Base-by-base conservation (phyloP, 1,140 invertebrate genomes). In the Euwallacea similis region DNA sequence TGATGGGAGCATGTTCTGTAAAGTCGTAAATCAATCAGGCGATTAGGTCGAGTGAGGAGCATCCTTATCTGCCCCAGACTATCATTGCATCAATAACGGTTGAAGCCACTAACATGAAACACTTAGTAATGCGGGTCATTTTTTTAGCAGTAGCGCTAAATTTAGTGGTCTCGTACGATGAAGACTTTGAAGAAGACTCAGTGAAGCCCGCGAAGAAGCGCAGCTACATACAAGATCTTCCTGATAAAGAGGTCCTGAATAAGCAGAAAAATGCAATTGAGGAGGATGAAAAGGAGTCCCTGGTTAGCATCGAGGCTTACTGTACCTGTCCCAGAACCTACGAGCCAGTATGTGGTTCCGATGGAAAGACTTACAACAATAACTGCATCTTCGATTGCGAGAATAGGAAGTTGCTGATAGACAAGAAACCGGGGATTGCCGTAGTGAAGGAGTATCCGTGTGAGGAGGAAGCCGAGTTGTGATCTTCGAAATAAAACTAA, bases 251-350 rank as follows among this genome's bases (percentile, higher is more conserved):
- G n/a, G 4, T 4, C 21, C 4, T 33, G 21, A 33, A 33, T 33
- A 33, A 33, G 21, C 1, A 33, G 47, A 1, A 50, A 13, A 2
- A 50, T 50, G 0, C 47, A 6, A 50, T 6, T 50, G 9, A 11
- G 47, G 21, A 33, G 21, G 42, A 67, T 41, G n/a, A 9, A 9
- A 15, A 58, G 16, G 54, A 61, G 2, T 44, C 66, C 6, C 21
- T 61, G 7, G 42, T 61, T 13, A 50, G 33, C 53, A 16, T 69
- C 7, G 66, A 69, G 53, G 56, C 7, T 7, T 61, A 16, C 16
- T 84, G 83, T 61, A 70, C 79, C 0, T 84, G 83, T 69, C 61
- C 73, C 2, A 78, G 75, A 62, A 75, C 81, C n/a, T 83, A 79
- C 54, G 33, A 68, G 4, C 83, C 83, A 0, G 16, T 83, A 1